Conservation (phyloP, 2,113 vertebrate genomes). For the Oenanthe oenanthe region DNA sequence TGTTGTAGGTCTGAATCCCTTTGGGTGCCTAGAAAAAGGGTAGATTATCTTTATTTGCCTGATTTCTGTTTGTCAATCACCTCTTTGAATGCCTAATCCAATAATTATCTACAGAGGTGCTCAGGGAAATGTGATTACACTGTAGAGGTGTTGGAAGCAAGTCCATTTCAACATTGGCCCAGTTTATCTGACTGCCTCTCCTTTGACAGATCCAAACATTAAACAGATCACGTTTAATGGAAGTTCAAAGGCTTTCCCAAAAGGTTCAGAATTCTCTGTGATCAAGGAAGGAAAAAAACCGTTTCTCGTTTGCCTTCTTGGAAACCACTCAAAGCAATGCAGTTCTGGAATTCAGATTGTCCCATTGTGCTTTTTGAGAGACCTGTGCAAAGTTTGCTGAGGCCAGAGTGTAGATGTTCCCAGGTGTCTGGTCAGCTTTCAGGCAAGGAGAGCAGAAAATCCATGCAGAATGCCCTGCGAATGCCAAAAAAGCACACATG, state of each 20-base stretch:
- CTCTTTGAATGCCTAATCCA: constrained; percentile 24
- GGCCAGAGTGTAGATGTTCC: not conserved
- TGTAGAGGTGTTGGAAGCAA: constrained; percentile 29
- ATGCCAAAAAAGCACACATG: not conserved
- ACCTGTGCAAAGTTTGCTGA: not conserved
- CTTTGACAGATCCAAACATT: constrained; percentile 4
- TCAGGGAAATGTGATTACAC: not conserved
- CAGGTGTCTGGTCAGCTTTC: not conserved
- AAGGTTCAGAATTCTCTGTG: constrained; percentile 33
- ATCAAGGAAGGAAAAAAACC: not conserved
- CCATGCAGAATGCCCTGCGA: not conserved
- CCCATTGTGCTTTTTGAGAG: not conserved
- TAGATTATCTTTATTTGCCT: constrained; percentile 37
- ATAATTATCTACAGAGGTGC: not conserved
- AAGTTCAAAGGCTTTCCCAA: constrained; percentile 70
- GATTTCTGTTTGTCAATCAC: constrained; percentile 18
- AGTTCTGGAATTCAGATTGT: constrained; percentile 20
- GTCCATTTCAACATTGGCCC: not conserved
- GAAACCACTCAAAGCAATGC: constrained; percentile 31
- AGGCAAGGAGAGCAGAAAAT: not conserved
- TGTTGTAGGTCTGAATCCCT: not conserved
- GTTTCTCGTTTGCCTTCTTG: constrained; percentile 27
- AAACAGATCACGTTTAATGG: constrained; percentile 65
- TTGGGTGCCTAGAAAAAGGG: not conserved
- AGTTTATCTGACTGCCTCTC: not conserved